Evolutionary conservation across 2,888 invertebrate species (phyloP).

Genomic region (Agrotis clavis): DNA sequence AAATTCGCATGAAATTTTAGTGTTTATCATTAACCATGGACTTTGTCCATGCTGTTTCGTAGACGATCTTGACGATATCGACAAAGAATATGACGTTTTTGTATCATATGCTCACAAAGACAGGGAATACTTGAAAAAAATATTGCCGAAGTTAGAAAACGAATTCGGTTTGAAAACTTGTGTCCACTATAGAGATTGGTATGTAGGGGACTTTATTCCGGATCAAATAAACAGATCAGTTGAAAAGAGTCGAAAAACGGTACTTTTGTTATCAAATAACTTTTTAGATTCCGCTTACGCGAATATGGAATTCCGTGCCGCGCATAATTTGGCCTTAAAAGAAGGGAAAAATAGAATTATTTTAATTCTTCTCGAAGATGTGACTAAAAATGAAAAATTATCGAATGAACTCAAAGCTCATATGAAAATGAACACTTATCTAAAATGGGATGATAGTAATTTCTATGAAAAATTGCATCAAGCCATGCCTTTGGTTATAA

Average conservation of each 20-base stretch:
- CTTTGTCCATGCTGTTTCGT: slow-evolving; percentile 49
- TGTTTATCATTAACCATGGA: slow-evolving; percentile 58
- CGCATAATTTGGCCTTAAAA: slow-evolving; percentile 76
- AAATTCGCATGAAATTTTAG: slow-evolving; percentile 61
- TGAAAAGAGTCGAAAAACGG: slow-evolving; percentile 41
- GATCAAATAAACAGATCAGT: slow-evolving; percentile 49
- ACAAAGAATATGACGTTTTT: slow-evolving; percentile 45
- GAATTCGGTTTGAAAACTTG: slow-evolving; percentile 49
- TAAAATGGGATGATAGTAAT: slow-evolving; percentile 95
- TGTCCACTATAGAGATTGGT: slow-evolving; percentile 50
- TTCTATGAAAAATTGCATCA: slow-evolving; percentile 95
- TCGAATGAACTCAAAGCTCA: slow-evolving; percentile 91
- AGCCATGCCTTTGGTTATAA: slow-evolving; percentile 89
- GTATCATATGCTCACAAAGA: slow-evolving; percentile 50
- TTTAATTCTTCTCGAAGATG: slow-evolving; percentile 91
- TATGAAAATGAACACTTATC: slow-evolving; percentile 94
- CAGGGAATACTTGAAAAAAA: background rate
- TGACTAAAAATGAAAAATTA: slow-evolving; percentile 86
- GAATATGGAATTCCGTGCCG: slow-evolving; percentile 92
- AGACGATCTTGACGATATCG: slow-evolving; percentile 31
- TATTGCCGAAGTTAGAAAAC: slow-evolving; percentile 47
- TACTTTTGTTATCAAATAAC: slow-evolving; percentile 62
- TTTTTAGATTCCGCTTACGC: slow-evolving; percentile 88
- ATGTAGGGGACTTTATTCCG: slow-evolving; percentile 42
- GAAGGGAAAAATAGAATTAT: slow-evolving; percentile 93